Percentiles rank a stretch among this genome's conserved stretches.
Evolutionary conservation across 2,888 invertebrate species (phyloP).

Genomic region (Monochamus alternatus): DNA sequence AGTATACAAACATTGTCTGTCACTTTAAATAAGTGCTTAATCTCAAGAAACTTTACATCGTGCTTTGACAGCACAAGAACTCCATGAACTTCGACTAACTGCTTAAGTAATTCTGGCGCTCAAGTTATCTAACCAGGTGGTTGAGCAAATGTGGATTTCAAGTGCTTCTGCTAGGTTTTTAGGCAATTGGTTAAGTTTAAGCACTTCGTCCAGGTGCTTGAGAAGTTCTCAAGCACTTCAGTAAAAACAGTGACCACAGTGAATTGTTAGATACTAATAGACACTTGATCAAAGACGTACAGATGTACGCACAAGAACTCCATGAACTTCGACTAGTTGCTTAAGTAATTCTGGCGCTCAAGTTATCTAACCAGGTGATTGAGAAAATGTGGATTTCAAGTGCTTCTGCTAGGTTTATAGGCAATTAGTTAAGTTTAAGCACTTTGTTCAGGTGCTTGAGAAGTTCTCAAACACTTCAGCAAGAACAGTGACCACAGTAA

Average conservation of each 20-base stretch:
- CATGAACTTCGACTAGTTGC: neutral
- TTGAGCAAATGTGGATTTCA: neutral
- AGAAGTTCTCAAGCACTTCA: neutral
- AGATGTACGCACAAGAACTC: neutral
- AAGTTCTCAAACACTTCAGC: conserved; percentile 1
- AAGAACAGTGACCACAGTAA: neutral
- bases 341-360: neutral
- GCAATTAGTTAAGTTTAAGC: neutral
- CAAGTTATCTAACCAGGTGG: neutral
- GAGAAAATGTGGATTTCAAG: neutral
- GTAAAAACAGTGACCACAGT: neutral
- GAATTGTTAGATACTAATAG: conserved; percentile 31
- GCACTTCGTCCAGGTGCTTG: neutral
- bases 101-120: neutral
- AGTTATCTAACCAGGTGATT: neutral
- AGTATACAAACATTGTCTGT: too few species aligned
- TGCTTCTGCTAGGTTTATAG: neutral
- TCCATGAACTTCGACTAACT: neutral
- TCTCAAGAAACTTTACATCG: too few species aligned
- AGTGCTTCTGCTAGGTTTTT: neutral
- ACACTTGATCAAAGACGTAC: neutral
- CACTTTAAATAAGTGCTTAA: too few species aligned
- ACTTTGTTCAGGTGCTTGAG: neutral
- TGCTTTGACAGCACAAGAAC: too few species aligned
- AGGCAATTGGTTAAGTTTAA: neutral